Evolutionary conservation across 2,113 vertebrate genomes (phyloP).

Genomic region (Orthonyx spaldingii): DNA sequence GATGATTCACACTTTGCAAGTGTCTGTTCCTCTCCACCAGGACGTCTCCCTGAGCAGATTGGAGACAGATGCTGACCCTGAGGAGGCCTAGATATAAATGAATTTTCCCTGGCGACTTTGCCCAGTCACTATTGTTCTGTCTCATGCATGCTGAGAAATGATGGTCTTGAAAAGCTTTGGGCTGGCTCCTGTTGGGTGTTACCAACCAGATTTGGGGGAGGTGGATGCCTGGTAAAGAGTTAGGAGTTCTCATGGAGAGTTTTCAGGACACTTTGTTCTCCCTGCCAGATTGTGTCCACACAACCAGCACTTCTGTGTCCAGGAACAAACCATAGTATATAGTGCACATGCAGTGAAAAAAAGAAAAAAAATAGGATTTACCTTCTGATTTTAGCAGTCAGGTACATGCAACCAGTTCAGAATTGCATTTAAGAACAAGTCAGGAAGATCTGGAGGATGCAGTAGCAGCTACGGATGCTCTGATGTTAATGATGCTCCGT

Average conservation of each 20-base stretch:
- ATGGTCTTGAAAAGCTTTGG: not conserved
- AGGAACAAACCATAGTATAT: not conserved
- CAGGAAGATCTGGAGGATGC: not conserved
- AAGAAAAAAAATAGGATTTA: not conserved
- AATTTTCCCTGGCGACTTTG: not conserved
- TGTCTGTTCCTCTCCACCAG: not conserved
- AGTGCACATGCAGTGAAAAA: not conserved
- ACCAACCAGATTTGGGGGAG: not conserved
- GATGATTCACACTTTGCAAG: not conserved
- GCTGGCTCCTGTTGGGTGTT: not conserved
- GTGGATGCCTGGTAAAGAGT: not conserved
- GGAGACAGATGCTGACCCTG: not conserved
- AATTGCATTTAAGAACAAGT: not conserved
- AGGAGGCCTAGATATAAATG: not conserved
- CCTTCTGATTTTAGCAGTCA: not conserved
- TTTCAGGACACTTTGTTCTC: not conserved
- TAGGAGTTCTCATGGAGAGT: not conserved
- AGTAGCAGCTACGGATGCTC: not conserved
- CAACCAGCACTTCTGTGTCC: not conserved
- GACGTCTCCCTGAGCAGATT: not conserved
- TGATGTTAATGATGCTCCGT: not conserved
- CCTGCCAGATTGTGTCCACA: not conserved
- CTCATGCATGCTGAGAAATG: not conserved
- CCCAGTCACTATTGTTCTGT: not conserved
- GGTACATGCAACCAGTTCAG: not conserved